Evolutionary conservation across 2,888 invertebrate species (phyloP).

Genomic region (Troides aeacus): DNA sequence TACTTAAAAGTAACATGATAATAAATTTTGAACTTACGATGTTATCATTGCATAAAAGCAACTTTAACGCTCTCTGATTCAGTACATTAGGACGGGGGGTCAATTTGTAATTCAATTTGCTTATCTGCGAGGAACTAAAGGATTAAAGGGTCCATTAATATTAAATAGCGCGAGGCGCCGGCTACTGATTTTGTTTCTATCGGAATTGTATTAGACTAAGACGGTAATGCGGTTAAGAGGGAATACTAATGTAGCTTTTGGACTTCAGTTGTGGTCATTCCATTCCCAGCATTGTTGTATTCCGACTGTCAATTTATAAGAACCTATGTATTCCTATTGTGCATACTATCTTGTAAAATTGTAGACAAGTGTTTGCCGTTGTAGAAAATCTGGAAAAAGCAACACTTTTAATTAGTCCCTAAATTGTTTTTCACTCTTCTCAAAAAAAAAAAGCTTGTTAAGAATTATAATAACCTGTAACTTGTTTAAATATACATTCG

Average conservation of each 20-base stretch:
- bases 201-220: conserved; percentile 5
- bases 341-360: no score
- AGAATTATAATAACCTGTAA: no score
- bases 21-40: background rate
- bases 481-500: no score
- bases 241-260: background rate
- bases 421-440: no score
- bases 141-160: conserved; percentile 24
- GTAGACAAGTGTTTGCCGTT: no score
- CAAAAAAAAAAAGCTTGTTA: no score
- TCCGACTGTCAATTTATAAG: no score
- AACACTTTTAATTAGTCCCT: no score
- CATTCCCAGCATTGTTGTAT: no score
- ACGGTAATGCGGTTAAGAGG: background rate
- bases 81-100: conserved; percentile 7
- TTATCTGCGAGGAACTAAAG: conserved; percentile 18
- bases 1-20: background rate
- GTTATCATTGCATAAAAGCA: conserved; percentile 5
- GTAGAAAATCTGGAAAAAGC: no score
- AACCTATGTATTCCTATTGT: no score
- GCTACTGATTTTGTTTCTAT: conserved; percentile 15
- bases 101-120: conserved; percentile 28
- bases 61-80: conserved; percentile 7
- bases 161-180: conserved; percentile 20
- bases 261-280: background rate